Evolutionary conservation across 2,888 invertebrate genomes (phyloP).

Genomic region (Norana najaformis): DNA sequence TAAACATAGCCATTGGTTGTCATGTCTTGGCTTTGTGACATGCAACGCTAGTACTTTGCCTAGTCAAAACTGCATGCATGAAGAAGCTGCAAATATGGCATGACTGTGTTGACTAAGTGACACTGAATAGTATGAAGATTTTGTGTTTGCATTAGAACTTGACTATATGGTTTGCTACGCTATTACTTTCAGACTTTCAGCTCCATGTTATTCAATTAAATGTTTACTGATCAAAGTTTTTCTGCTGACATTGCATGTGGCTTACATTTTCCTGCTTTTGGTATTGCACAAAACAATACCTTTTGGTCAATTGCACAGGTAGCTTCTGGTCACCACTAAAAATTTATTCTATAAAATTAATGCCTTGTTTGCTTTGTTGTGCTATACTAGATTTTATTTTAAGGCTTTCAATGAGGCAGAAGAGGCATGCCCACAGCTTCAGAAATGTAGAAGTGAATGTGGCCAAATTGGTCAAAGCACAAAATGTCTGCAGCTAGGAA

Average conservation of each 20-base stretch:
- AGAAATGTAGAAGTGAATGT: no score
- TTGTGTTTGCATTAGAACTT: not conserved
- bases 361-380: not conserved
- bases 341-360: not conserved
- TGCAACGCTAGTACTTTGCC: not conserved
- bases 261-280: no score
- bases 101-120: not conserved
- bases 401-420: no score
- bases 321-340: not conserved
- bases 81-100: not conserved
- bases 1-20: not conserved
- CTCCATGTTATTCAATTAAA: not conserved
- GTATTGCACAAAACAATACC: no score
- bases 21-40: not conserved
- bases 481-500: no score
- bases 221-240: not conserved
- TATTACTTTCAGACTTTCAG: not conserved
- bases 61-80: not conserved
- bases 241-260: no score
- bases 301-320: not conserved
- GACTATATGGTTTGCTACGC: not conserved
- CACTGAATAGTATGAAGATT: not conserved
- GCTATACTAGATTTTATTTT: not conserved
- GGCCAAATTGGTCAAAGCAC: no score
- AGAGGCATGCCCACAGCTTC: no score